Evolutionary conservation across 2,113 vertebrate species (phyloP), one percentile per base, ranked within the genome.

Genomic region (Etheostoma spectabile): DNA sequence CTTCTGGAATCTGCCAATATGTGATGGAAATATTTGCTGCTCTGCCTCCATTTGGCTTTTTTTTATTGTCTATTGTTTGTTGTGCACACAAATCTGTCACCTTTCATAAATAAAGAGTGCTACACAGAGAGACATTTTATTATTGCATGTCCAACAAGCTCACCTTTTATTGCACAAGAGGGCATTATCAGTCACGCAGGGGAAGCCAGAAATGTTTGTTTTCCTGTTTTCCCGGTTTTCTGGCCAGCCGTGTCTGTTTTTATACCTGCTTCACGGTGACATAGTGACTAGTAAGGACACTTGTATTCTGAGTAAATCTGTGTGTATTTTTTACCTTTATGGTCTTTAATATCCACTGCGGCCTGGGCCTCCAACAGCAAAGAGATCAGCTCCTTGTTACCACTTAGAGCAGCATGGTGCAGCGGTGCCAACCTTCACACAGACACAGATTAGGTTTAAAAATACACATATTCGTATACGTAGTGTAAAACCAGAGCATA

Each of bases 261-360:
- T 80, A 27, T 19, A 46, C 18, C 21, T 46, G 22, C 49, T 65
- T 67, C 45, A 35, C 22, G 48, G 18, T 18, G 48, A 77, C 46
- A 64, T 0, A 49, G 33, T 21, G 8, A 38, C n/a, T 45, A 64
- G 48, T 51, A 42, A 57, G 66, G 45, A 77, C 55, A 65, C 3
- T 27, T 16, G n/a, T 30, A 35, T 16, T 60, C 22, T n/a, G 61
- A 45, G 2, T 21, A 67, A 33, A 61, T 38, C 19, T 57, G 30
- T 70, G 60, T 55, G 27, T 57, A 1, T 73, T 63, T 63, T 72
- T 85, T 88, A 90, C 98, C 98, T 97, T 99, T 99, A 75, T 99
- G 95, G 89, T 99, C 98, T 95, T 98, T 99, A 89, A 99, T 99
- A 92, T 99, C 98, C 90, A 99, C 98, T 0, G 97, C 95, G 2